A percentile compares a stretch with the other conserved stretches of the same genome.
Evolutionary conservation across 2,797 vertebrate species (phyloP).

Genomic region (Coregonus sp.): DNA sequence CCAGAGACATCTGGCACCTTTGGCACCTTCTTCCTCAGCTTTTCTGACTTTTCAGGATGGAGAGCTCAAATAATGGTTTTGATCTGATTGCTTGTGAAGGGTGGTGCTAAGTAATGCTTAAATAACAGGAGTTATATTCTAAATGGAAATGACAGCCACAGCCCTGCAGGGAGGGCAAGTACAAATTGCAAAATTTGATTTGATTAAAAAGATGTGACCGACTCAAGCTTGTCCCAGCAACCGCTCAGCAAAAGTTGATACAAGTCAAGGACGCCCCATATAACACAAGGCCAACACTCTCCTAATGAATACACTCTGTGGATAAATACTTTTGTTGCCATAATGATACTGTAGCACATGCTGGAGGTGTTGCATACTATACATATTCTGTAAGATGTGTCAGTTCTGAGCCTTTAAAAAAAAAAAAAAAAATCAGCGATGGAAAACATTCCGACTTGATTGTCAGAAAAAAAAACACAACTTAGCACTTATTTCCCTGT

Average conservation of each 20-base stretch:
- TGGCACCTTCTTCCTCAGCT: neutral
- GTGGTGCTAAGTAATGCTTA: conserved; percentile 12
- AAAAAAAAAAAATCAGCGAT: neutral
- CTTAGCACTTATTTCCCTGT: too few relatives aligned
- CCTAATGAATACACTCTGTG: neutral
- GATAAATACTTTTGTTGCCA: neutral
- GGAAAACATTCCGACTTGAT: neutral
- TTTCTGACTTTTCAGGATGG: neutral
- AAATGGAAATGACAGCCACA: conserved; percentile 7
- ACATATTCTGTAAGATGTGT: neutral
- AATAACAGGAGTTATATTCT: neutral
- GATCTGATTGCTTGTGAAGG: conserved; percentile 20
- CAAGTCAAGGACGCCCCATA: neutral
- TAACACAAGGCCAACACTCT: neutral
- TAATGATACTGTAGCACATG: neutral
- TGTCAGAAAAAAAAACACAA: neutral
- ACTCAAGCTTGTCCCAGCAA: neutral
- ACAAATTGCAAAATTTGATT: neutral
- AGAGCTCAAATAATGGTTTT: neutral
- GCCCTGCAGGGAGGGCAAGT: neutral
- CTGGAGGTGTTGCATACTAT: neutral
- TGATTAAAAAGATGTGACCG: neutral
- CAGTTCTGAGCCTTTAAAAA: neutral
- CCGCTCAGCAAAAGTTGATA: neutral
- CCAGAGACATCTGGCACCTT: neutral